Conservation (phyloP, 2,797 vertebrate genomes). For the Sarcoramphus papa region DNA sequence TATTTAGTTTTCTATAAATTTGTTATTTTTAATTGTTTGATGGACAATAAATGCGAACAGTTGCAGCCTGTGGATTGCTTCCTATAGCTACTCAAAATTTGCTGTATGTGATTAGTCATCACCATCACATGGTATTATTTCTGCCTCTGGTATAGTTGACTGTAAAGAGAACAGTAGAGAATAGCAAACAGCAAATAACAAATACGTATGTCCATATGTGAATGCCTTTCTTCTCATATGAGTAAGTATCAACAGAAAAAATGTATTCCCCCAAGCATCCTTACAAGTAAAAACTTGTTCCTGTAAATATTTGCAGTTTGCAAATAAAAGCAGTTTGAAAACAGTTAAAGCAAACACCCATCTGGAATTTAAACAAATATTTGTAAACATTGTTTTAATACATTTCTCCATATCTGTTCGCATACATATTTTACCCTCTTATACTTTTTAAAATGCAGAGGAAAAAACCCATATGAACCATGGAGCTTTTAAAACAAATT, state of each 20-base stretch:
- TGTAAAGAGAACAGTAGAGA: background rate
- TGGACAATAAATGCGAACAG: background rate
- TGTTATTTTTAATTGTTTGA: background rate
- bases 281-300: background rate
- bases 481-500: background rate
- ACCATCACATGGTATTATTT: background rate
- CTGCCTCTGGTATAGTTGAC: background rate
- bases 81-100: background rate
- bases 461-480: accelerated
- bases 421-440: background rate
- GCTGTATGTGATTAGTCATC: background rate
- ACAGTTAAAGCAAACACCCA: background rate
- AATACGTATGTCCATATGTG: background rate
- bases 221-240: background rate
- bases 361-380: background rate
- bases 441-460: background rate
- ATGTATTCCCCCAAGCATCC: background rate
- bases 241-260: background rate
- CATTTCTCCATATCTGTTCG: background rate
- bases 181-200: background rate
- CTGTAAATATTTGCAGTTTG: background rate
- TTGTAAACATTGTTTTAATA: background rate
- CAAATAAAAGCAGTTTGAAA: background rate
- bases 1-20: background rate
- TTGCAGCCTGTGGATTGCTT: background rate